Conservation (phyloP, 2,888 invertebrate species). For the Heliconius hortense region DNA sequence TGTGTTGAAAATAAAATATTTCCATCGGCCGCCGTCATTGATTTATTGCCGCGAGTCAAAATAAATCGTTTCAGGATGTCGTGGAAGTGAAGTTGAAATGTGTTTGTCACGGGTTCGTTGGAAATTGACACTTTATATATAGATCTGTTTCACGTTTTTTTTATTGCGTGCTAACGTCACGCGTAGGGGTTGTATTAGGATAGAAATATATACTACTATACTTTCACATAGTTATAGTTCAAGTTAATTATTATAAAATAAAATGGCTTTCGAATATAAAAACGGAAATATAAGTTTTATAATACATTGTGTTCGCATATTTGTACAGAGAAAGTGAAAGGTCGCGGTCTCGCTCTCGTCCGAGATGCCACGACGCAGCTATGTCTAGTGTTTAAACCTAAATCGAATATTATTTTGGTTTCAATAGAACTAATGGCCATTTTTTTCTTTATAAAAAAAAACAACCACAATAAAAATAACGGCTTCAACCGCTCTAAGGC, state of each 20-base stretch:
- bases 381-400: conserved; percentile 36
- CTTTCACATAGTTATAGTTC: neutral
- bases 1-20: conserved; percentile 62
- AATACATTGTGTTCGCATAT: conserved; percentile 49
- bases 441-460: neutral
- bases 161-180: conserved; percentile 12
- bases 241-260: neutral
- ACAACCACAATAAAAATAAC: no score
- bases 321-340: conserved; percentile 71
- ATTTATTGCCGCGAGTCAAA: conserved; percentile 58
- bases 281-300: conserved; percentile 10
- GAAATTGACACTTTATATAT: conserved; percentile 32
- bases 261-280: neutral
- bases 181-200: neutral
- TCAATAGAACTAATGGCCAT: neutral
- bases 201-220: neutral
- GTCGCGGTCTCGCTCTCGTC: conserved; percentile 57
- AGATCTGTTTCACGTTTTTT: conserved; percentile 13
- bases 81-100: conserved; percentile 42
- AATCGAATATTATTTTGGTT: conserved; percentile 17
- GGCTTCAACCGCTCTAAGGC: no score
- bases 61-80: conserved; percentile 70
- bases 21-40: conserved; percentile 57
- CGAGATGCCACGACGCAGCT: conserved; percentile 48
- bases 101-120: conserved; percentile 37